phyloP scores from a whole-genome alignment of 2,797 vertebrate genomes.

The Chrosomus eos region DNA sequence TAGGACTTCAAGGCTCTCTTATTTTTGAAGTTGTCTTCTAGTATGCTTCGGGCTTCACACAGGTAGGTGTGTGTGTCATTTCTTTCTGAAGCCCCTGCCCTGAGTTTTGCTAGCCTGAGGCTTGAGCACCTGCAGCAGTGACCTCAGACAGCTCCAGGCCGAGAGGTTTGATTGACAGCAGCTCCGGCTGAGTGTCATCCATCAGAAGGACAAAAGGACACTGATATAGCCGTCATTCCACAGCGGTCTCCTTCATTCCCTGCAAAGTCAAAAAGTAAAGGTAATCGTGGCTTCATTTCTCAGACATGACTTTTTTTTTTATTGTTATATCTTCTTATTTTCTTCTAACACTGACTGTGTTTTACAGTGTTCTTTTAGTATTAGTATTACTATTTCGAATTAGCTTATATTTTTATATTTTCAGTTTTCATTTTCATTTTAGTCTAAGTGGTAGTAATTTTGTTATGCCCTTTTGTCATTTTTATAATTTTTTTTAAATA shows the following conservation, averaged over 20 bases:
- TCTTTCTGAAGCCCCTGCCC: constrained; percentile 61
- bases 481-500: no score
- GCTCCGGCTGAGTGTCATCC: constrained; percentile 56
- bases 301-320: neutral
- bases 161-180: constrained; percentile 59
- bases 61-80: constrained; percentile 63
- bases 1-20: neutral
- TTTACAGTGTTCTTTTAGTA: neutral
- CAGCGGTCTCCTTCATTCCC: constrained; percentile 1
- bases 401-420: no score
- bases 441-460: no score
- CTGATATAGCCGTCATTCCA: constrained; percentile 45
- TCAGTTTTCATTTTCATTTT: no score
- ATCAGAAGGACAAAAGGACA: constrained; percentile 50
- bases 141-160: constrained; percentile 54
- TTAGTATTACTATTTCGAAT: no score
- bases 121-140: constrained; percentile 57
- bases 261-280: neutral
- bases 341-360: neutral
- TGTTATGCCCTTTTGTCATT: no score
- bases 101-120: constrained; percentile 63
- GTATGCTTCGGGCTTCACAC: constrained; percentile 44
- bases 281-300: constrained; percentile 12
- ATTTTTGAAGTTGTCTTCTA: neutral
- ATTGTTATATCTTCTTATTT: neutral